Evolutionary conservation across 2,797 vertebrate genomes (phyloP), one percentile per base, ranked within the genome.

Genomic region (Gouania willdenowi): DNA sequence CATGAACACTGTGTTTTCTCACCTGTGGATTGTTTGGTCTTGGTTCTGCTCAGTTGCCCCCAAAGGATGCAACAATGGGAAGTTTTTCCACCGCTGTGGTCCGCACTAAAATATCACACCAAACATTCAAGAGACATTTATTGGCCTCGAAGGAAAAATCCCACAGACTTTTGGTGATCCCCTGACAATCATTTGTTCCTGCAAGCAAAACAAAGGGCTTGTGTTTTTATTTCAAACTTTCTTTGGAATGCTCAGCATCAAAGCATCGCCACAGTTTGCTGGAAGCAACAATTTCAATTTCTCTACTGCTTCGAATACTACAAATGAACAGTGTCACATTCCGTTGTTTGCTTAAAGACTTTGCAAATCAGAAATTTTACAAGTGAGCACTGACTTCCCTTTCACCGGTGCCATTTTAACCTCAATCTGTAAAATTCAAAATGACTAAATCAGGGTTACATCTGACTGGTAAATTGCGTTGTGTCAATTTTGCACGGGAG

Each of bases 381-480:
- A 30, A 29, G 41, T 22, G 22, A 52, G 23, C 1, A 12, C 18
- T 25, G 35, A 16, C 47, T 52, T 45, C 0, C 39, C 66, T 65
- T 70, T 17, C 28, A 42, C 28, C 30, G 5, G 15, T 12, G 4
- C 2, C 26, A 26, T 65, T 66, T 59, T 57, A 38, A 65, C 40
- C 52, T 50, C 59, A 40, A 52, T 75, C 39, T 63, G 30, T 51
- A 12, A 49, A 13, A 62, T 65, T 61, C 40, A 26, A 59, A 77
- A 46, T 27, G 18, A 41, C 8, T 18, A 52, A 64, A 68, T 71
- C 48, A 2, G 41, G 39, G 45, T 67, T 58, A 32, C 59, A 57
- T 66, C 61, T 63, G 46, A 23, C 50, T 51, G 38, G 44, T 41
- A 40, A 44, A 54, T 44, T 27, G 18, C 41, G 14, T 14, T 14